Conservation (phyloP, 2,888 invertebrate genomes). For the Andrena flavipes region DNA sequence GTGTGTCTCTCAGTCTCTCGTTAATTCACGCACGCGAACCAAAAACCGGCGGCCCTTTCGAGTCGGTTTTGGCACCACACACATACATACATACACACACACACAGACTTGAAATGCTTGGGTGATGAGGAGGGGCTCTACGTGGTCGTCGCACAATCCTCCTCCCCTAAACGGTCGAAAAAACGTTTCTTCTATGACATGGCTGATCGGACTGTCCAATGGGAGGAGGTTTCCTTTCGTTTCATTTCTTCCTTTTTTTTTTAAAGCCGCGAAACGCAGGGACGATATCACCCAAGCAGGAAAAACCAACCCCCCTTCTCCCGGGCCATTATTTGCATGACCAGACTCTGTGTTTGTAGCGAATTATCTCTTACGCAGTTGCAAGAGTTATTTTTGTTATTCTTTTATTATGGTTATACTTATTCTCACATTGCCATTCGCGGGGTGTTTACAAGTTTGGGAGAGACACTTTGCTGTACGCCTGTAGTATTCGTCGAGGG, state of each 20-base stretch:
- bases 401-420: constrained; percentile 58
- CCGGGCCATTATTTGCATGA: constrained; percentile 85
- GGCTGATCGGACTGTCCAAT: constrained; percentile 12
- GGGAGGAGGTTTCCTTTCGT: constrained; percentile 8
- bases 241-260: not conserved
- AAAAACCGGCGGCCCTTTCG: constrained; percentile 66
- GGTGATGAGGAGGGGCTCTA: constrained; percentile 76
- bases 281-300: constrained; percentile 82
- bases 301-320: constrained; percentile 79
- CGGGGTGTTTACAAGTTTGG: not conserved
- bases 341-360: constrained; percentile 84
- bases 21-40: constrained; percentile 80
- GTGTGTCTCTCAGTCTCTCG: constrained; percentile 77
- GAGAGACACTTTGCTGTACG: not conserved
- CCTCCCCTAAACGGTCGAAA: constrained; percentile 6
- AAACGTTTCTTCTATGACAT: not conserved
- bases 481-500: not conserved
- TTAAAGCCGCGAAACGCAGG: not conserved
- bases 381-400: constrained; percentile 78
- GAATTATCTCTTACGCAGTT: constrained; percentile 82
- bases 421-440: constrained; percentile 36
- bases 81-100: not conserved
- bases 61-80: constrained; percentile 80
- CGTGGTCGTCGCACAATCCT: constrained; percentile 14
- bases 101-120: constrained; percentile 77